Conservation (phyloP, 2,888 invertebrate species). For the Lochmaea crataegi region DNA sequence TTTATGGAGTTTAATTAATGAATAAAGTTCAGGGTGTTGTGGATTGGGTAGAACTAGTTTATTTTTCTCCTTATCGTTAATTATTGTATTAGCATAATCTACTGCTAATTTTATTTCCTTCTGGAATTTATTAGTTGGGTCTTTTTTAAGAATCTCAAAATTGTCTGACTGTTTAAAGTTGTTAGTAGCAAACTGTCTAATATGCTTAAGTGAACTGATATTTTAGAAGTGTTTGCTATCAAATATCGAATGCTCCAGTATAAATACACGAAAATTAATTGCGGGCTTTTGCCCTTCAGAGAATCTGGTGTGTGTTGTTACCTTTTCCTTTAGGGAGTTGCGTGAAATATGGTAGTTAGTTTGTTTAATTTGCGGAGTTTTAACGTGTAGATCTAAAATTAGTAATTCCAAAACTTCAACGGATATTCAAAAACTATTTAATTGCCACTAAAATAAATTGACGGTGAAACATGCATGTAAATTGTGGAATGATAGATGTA, state of each 20-base stretch:
- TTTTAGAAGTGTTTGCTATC: too few species aligned
- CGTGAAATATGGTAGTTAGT: conserved; percentile 11
- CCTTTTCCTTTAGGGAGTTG: conserved; percentile 2
- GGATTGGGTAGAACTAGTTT: too few species aligned
- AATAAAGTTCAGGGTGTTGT: too few species aligned
- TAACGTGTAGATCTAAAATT: conserved; percentile 14
- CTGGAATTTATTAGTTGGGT: too few species aligned
- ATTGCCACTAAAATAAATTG: background rate
- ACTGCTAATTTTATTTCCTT: too few species aligned
- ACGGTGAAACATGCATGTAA: conserved; percentile 6
- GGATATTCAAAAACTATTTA: background rate
- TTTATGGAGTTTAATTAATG: too few species aligned
- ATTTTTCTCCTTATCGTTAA: too few species aligned
- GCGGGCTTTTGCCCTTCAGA: background rate
- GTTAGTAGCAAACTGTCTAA: background rate
- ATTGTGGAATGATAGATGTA: background rate
- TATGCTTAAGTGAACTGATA: too few species aligned
- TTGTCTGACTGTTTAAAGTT: too few species aligned
- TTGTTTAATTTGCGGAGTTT: conserved; percentile 16
- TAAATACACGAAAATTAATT: background rate
- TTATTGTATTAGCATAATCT: too few species aligned
- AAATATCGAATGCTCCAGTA: background rate
- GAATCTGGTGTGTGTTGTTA: background rate
- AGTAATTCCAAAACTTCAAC: background rate
- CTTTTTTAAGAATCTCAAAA: too few species aligned